Evolutionary conservation across 1,140 invertebrate species (phyloP).

Genomic region (Muscidifurax raptorellus): DNA sequence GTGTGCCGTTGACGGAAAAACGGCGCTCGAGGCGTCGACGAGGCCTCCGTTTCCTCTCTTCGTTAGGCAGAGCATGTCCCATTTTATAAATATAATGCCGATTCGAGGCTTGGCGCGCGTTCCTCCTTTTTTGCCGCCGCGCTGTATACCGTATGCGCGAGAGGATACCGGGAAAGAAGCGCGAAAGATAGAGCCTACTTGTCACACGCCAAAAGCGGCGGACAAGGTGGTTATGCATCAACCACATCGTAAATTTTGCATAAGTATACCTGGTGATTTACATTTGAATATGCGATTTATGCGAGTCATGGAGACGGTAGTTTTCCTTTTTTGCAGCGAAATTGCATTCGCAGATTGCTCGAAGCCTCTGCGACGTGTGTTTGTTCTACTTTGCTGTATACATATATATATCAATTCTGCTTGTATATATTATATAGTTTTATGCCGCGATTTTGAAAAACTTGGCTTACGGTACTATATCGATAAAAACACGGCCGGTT

Average conservation of each 20-base stretch:
- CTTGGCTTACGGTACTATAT: no score
- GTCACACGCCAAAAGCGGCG: neutral
- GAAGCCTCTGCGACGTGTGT: no score
- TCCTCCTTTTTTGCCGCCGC: neutral
- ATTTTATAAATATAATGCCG: neutral
- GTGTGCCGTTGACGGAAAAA: slow-evolving; percentile 41
- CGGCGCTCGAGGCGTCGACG: neutral
- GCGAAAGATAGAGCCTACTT: neutral
- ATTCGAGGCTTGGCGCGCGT: neutral
- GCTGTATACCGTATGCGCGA: no score
- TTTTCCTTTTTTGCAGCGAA: neutral
- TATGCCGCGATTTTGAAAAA: no score
- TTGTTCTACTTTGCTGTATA: no score
- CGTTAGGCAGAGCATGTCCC: neutral
- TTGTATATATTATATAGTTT: no score
- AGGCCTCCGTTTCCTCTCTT: neutral
- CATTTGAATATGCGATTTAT: slow-evolving; percentile 37
- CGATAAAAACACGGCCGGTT: no score
- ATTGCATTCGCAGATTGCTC: neutral
- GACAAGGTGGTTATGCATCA: neutral
- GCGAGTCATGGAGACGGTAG: neutral
- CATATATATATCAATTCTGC: no score
- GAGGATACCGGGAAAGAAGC: neutral
- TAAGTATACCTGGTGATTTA: slow-evolving; percentile 25
- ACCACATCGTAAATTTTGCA: slow-evolving; percentile 32